These are phyloP conservation scores for Tragelaphus imberbis DNA, from an alignment of 2,113 vertebrate species.

Conservation along the genomic window DNA sequence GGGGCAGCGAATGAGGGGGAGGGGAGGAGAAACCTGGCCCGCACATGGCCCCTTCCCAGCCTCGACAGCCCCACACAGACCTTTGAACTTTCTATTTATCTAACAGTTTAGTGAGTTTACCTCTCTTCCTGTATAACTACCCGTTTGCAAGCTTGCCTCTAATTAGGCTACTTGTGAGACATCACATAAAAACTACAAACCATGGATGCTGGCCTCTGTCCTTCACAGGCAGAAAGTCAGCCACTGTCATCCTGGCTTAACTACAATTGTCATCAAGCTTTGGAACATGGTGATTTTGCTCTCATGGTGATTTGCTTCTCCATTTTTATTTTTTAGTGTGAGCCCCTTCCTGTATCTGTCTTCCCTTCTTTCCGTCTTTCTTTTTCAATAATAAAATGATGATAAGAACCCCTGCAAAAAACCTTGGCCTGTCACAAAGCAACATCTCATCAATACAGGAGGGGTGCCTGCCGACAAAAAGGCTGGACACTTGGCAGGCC, in stretches of 20 bases:
- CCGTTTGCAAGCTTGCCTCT: constrained; percentile 77
- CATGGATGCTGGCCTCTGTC: constrained; percentile 45
- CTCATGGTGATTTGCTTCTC: not conserved
- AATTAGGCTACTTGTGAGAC: constrained; percentile 81
- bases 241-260: not conserved
- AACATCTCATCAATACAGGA: not conserved
- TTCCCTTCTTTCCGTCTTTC: not conserved
- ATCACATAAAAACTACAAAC: constrained; percentile 62
- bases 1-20: not conserved
- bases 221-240: constrained; percentile 34
- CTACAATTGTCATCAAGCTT: not conserved
- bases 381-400: constrained; percentile 3
- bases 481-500: not conserved
- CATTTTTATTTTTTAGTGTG: not conserved
- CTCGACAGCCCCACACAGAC: constrained; percentile 77
- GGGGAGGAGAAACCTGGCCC: constrained; percentile 74
- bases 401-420: not conserved
- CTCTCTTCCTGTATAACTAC: constrained; percentile 82
- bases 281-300: not conserved
- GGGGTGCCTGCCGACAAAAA: not conserved
- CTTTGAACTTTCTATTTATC: constrained; percentile 88
- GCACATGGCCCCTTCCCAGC: constrained; percentile 79
- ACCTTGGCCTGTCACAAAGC: not conserved
- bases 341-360: not conserved
- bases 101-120: constrained; percentile 83